These are phyloP conservation scores for Anticlea derivata DNA, from an alignment of 2,888 invertebrate genomes.

Conservation along the genomic window DNA sequence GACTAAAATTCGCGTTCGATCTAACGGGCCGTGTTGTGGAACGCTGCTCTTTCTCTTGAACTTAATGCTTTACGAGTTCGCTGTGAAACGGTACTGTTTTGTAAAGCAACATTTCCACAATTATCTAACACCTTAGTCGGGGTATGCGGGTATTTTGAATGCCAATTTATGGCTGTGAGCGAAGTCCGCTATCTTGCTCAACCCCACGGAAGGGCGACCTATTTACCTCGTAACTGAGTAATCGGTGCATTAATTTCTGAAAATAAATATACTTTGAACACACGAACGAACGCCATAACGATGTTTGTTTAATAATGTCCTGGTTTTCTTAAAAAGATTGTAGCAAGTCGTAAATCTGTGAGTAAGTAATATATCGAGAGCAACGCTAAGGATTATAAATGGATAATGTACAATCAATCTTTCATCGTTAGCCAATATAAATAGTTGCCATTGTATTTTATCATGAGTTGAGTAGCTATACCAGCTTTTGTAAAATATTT, in stretches of 20 bases:
- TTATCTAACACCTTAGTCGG: conserved; percentile 7
- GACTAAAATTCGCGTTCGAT: conserved; percentile 66
- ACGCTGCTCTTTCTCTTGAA: conserved; percentile 43
- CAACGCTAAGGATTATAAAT: conserved; percentile 21
- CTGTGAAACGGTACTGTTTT: conserved; percentile 13
- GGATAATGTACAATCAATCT: conserved; percentile 8
- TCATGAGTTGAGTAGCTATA: too few species aligned
- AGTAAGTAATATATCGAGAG: conserved; percentile 23
- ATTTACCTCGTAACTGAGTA: conserved; percentile 56
- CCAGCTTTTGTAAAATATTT: too few species aligned
- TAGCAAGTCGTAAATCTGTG: conserved; percentile 26
- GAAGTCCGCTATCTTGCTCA: conserved; percentile 60
- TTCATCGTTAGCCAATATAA: conserved; percentile 17
- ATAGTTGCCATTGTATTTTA: background rate
- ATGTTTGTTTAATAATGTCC: conserved; percentile 51
- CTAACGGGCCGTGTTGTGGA: conserved; percentile 54
- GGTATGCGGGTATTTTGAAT: conserved; percentile 44
- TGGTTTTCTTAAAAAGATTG: conserved; percentile 38
- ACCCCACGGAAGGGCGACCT: conserved; percentile 60
- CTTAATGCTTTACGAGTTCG: conserved; percentile 21
- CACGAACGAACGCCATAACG: conserved; percentile 41
- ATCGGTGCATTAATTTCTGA: conserved; percentile 60
- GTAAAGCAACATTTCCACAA: conserved; percentile 9
- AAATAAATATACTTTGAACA: conserved; percentile 48
- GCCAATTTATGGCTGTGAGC: conserved; percentile 50